phyloP scores from a whole-genome alignment of 2,888 invertebrate genomes.

The Rotaria socialis region DNA sequence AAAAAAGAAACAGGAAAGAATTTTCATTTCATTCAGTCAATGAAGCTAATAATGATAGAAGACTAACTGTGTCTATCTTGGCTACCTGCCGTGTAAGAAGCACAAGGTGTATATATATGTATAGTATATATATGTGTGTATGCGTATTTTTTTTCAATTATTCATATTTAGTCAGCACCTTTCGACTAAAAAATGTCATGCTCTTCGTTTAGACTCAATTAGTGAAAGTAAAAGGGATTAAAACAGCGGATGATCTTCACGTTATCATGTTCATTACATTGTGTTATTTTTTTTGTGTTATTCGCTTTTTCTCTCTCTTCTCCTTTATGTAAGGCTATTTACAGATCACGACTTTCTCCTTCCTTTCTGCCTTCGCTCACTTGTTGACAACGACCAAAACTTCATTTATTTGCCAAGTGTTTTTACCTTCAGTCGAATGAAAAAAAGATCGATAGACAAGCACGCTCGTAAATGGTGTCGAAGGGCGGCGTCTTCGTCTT shows the following conservation, averaged over 20 bases:
- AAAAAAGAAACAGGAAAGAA: neutral
- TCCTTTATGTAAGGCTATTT: constrained; percentile 2
- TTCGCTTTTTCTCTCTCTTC: neutral
- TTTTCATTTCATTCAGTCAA: neutral
- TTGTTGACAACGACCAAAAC: too few species aligned
- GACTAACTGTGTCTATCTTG: constrained; percentile 19
- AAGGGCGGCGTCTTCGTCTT: too few species aligned
- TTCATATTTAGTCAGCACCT: constrained; percentile 11
- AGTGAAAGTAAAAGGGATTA: constrained; percentile 26
- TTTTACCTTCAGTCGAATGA: too few species aligned
- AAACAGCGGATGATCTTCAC: constrained; percentile 26
- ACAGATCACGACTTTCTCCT: neutral
- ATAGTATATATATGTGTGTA: neutral
- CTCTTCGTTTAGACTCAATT: constrained; percentile 6
- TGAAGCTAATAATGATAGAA: neutral
- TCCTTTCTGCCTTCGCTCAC: constrained; percentile 17
- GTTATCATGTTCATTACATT: constrained; percentile 22
- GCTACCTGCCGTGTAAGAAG: neutral
- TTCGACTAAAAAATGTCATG: constrained; percentile 29
- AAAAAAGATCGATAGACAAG: too few species aligned
- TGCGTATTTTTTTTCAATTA: neutral
- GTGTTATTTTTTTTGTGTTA: neutral
- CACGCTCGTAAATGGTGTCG: too few species aligned
- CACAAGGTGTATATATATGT: neutral
- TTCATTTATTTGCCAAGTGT: too few species aligned